Evolutionary conservation across 2,888 invertebrate species (phyloP), one percentile per base, ranked within the genome.

Genomic region (Isotomurus palustris): DNA sequence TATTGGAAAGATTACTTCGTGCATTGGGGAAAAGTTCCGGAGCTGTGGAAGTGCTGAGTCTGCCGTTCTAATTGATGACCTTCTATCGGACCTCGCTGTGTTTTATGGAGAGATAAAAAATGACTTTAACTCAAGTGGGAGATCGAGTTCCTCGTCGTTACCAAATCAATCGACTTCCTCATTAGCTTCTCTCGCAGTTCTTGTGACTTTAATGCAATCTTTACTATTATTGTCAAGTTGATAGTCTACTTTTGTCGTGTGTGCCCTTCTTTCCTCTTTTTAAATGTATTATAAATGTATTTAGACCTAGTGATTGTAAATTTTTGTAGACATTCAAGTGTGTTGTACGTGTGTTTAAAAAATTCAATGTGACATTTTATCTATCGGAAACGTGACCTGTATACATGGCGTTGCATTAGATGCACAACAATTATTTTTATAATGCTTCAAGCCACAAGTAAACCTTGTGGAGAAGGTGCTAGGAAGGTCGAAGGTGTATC

Each of bases 1-100:
- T 32, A 49, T 56, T 27, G 55, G 56, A 27, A 51, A 52, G 35
- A 62, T 62, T 38, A 61, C 62, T 52, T 32, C 45, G 32, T 64
- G 64, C 53, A 62, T 62, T 51, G 59, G 59, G 47, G 49, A 53
- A n/a, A 56, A 59, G 35, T 64, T 64, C 40, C 19, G 32, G 21
- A 53, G 22, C 40, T 57, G 57, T 35, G 29, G 29, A 24, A 53
- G 17, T 29, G 19, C 52, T 19, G 40, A 52, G 21, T 28, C 57
- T 17, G 38, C 45, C 19, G 24, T 53, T 38, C 27, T 57, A 17
- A 40, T 57, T 38, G 17, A 32, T n/a, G 38, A 45, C 24, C 38
- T 52, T 12, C 32, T 57, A 40, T 17, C 44, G 22, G 57, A 53
- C 41, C 52, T 57, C 8, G 36, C 52, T 19, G 19, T 48, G 19